Base-by-base conservation (phyloP, 2,888 invertebrate genomes). In the Cheilosia soror region DNA sequence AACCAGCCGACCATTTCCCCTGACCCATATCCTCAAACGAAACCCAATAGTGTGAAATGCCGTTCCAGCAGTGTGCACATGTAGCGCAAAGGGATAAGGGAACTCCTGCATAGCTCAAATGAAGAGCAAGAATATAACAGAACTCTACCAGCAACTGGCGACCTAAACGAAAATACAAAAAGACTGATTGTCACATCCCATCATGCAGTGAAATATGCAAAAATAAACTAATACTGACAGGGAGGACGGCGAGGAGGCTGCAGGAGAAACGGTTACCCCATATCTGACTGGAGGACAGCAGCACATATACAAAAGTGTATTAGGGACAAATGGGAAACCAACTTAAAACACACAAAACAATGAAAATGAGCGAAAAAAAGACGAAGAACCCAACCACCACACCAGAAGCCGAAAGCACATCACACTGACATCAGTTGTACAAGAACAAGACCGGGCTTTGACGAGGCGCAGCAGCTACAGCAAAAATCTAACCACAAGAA, bases 121-220 rank as follows among this genome's bases (percentile, higher is more conserved):
- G 58, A 51, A 51, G 33, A 60, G 31, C 57, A 20, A 15, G 27
- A 53, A 60, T 47, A 25, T 9, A 47, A 40, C 29, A 40, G 5
- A 58, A 51, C 29, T 37, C 51, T 42, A 57, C 44, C 53, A 84
- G 63, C 73, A 73, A 75, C 79, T 71, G 73, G 58, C 53, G 62
- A 53, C 42, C 79, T 79, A 75, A 80, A 80, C 84, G 80, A 85
- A 80, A 76, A 85, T 81, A 80, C 85, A 81, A 76, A 37, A 85
- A 76, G 80, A 85, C 80, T 81, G 76, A 86, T 73, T 86, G 86
- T 86, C 86, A 86, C 86, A 86, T 86, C 82, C 82, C 86, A 86
- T 82, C 81, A 82, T 73, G 86, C 82, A 73, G 60, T 86, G 82
- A 82, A 86, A 78, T 72, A 86, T 77, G 86, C 82, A 86, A 86